A percentile compares a stretch with the other conserved stretches of the same genome.
Conservation (phyloP, 2,888 invertebrate genomes). For the Colletes collaris region DNA sequence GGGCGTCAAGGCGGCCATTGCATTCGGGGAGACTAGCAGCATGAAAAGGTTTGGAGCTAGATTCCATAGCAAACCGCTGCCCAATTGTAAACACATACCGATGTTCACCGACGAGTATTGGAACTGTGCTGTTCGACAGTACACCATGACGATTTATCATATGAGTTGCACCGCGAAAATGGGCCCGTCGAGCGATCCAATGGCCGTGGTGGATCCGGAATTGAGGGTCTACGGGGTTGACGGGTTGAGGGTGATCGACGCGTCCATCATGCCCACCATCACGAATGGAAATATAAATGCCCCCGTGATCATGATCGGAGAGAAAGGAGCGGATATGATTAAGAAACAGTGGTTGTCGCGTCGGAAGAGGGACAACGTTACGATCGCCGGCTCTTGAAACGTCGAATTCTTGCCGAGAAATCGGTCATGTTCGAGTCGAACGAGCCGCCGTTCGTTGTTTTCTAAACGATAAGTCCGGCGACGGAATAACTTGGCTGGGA, state of each 20-base stretch:
- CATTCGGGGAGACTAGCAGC: constrained; percentile 91
- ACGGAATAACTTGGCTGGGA: background rate
- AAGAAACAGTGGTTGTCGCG: constrained; percentile 87
- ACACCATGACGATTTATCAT: constrained; percentile 95
- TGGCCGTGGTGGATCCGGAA: constrained; percentile 92
- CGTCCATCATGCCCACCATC: constrained; percentile 94
- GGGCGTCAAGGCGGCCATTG: constrained; percentile 93
- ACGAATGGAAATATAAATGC: constrained; percentile 95
- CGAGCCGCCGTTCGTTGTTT: background rate
- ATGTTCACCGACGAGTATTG: constrained; percentile 93
- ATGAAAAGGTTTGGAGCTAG: constrained; percentile 91
- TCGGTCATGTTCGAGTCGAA: background rate
- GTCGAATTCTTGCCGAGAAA: constrained; percentile 24
- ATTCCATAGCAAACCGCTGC: constrained; percentile 89
- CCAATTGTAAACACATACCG: constrained; percentile 92
- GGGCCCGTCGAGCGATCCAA: constrained; percentile 90
- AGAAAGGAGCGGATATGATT: constrained; percentile 93
- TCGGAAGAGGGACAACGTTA: constrained; percentile 53
- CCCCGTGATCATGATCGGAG: constrained; percentile 94
- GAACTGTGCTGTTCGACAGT: constrained; percentile 94
- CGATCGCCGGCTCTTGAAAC: constrained; percentile 3
- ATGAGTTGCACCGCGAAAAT: constrained; percentile 93
- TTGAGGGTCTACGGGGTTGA: constrained; percentile 90
- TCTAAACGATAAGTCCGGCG: background rate
- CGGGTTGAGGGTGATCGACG: constrained; percentile 93